A percentile compares a stretch with the other conserved stretches of the same genome.
phyloP scores from a whole-genome alignment of 2,113 vertebrate genomes.

The Cyprinodon tularosa region DNA sequence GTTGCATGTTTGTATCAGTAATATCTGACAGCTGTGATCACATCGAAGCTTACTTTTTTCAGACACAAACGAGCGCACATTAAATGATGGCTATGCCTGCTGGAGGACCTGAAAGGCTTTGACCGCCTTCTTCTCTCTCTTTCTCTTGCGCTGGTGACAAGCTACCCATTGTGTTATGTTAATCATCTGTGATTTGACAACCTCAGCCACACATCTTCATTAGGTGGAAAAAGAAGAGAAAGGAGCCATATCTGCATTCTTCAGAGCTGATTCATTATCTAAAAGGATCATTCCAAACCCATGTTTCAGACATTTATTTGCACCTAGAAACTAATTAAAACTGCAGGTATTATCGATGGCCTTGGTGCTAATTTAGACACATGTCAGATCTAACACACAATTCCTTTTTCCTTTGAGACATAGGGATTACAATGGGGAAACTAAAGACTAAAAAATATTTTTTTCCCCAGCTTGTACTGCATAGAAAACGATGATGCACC shows the following conservation, averaged over 20 bases:
- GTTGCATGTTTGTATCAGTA: conserved; percentile 22
- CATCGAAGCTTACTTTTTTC: conserved; percentile 40
- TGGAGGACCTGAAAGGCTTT: conserved; percentile 43
- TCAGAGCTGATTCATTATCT: conserved; percentile 59
- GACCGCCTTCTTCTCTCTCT: conserved; percentile 6
- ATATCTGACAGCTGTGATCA: conserved; percentile 45
- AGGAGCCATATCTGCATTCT: conserved; percentile 64
- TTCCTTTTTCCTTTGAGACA: conserved; percentile 31
- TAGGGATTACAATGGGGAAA: conserved; percentile 35
- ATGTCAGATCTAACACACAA: conserved; percentile 25
- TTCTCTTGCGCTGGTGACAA: conserved; percentile 32
- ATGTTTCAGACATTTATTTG: conserved; percentile 58
- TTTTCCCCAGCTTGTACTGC: conserved; percentile 57
- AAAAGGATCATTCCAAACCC: conserved; percentile 50
- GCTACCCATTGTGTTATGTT: conserved; percentile 63
- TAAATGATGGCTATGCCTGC: conserved; percentile 32
- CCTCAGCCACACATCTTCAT: conserved; percentile 77
- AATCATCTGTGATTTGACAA: conserved; percentile 74
- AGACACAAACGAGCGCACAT: conserved; percentile 43
- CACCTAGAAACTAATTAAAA: conserved; percentile 56
- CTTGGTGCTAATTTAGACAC: conserved; percentile 56
- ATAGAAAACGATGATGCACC: conserved; percentile 56
- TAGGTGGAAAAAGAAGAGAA: conserved; percentile 62
- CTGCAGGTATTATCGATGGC: conserved; percentile 65
- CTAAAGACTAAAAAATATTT: conserved; percentile 44